phyloP scores from a whole-genome alignment of 2,888 invertebrate genomes.

The Drosophila austrosaltans region DNA sequence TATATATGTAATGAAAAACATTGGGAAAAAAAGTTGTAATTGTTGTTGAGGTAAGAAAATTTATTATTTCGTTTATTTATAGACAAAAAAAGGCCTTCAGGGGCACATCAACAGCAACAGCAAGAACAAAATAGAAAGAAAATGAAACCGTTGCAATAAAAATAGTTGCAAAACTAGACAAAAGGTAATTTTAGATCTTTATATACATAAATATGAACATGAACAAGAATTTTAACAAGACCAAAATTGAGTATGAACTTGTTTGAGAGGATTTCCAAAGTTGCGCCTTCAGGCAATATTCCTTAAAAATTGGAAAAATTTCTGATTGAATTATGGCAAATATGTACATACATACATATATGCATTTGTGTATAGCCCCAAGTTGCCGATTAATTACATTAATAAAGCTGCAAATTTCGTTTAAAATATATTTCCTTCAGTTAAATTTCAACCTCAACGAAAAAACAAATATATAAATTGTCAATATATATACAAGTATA shows the following conservation, averaged over 20 bases:
- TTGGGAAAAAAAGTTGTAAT: conserved; percentile 67
- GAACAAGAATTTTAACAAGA: too few species aligned
- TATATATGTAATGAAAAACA: conserved; percentile 31
- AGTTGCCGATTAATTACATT: neutral
- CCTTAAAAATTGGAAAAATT: too few species aligned
- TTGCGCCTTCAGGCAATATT: too few species aligned
- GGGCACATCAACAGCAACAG: conserved; percentile 12
- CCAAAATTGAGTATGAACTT: neutral
- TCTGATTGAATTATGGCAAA: too few species aligned
- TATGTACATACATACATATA: too few species aligned
- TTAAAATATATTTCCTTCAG: conserved; percentile 2
- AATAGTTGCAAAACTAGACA: too few species aligned
- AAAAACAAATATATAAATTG: conserved; percentile 44
- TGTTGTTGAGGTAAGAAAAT: conserved; percentile 74
- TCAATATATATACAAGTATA: conserved; percentile 49
- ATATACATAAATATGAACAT: too few species aligned
- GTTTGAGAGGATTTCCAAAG: neutral
- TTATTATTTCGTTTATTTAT: conserved; percentile 56
- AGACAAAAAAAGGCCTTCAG: conserved; percentile 42
- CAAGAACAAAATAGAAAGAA: neutral
- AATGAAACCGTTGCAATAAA: neutral
- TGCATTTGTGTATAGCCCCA: neutral
- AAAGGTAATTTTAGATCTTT: too few species aligned
- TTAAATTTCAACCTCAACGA: conserved; percentile 35
- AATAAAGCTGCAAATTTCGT: neutral